Percentiles rank a stretch among this genome's conserved stretches.
Conservation (phyloP, 2,888 invertebrate genomes). For the Hydraecia micacea region DNA sequence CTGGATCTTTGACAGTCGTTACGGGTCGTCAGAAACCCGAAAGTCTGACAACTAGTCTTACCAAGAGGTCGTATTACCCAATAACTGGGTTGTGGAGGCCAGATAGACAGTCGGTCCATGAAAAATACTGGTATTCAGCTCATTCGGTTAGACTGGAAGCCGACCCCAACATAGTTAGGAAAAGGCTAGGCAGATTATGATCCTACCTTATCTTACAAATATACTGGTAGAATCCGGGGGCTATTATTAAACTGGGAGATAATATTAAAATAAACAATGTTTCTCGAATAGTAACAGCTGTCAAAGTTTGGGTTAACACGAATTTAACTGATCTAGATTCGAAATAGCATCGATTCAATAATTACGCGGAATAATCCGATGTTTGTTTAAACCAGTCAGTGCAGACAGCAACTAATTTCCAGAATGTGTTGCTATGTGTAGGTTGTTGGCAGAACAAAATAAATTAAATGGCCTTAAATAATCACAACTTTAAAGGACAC, state of each 20-base stretch:
- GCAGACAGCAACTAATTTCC: neutral
- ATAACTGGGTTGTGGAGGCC: too few relatives aligned
- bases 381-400: slow-evolving; percentile 31
- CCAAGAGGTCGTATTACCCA: too few relatives aligned
- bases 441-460: neutral
- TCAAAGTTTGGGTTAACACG: slow-evolving; percentile 18
- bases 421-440: slow-evolving; percentile 10
- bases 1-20: too few relatives aligned
- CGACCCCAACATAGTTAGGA: too few relatives aligned
- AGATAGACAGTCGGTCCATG: too few relatives aligned
- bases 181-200: too few relatives aligned
- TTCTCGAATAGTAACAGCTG: slow-evolving; percentile 19
- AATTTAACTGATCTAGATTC: slow-evolving; percentile 24
- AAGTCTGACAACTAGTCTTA: too few relatives aligned
- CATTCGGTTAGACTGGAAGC: too few relatives aligned
- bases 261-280: slow-evolving; percentile 1
- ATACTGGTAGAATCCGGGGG: neutral
- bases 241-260: neutral
- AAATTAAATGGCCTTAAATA: neutral
- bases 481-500: neutral
- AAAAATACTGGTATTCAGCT: too few relatives aligned
- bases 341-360: slow-evolving; percentile 45
- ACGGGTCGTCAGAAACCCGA: too few relatives aligned
- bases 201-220: neutral
- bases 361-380: slow-evolving; percentile 27